Evolutionary conservation across 2,113 vertebrate genomes (phyloP), one percentile per base, ranked within the genome.

Genomic region (Sporophila hypoxantha): DNA sequence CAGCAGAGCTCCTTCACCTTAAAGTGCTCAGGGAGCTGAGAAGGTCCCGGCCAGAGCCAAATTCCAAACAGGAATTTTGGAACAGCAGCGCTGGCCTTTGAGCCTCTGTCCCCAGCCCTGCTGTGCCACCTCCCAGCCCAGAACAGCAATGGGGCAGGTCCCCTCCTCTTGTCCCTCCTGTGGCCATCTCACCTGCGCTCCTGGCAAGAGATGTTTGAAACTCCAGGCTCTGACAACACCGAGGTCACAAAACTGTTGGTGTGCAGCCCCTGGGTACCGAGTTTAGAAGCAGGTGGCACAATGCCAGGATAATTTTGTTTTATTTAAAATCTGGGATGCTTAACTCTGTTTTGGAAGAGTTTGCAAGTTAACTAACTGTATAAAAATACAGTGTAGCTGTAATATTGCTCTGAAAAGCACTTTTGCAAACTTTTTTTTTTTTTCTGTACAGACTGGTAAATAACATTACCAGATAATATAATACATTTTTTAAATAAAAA

Each of bases 391-490:
- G 94, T 92, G 49, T 39, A 79, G 89, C 52, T 87, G 52, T 81
- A 79, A 83, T 83, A 90, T 74, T 93, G 93, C 88, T 95, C 80
- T 85, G 77, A 89, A 93, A 97, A 96, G 94, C 93, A 94, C 88
- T 94, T 94, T 75, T 93, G 96, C 93, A 97, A 97, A 96, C 95
- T 86, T 41, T 77, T 76, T 67, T 77, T 76, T 67, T 59, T 96
- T 73, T 94, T 86, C 90, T 96, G 95, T 96, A 96, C 91, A 96
- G 81, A 91, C 90, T 92, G 91, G 93, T 92, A 96, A 96, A 93
- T 80, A 95, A 95, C 94, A 96, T 96, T 96, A 96, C 95, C 94
- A 95, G 92, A 92, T 83, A 96, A 90, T 93, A 95, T 95, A 87
- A 95, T 92, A 94, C 83, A 93, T 89, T 82, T 94, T 95, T 96